These are phyloP conservation scores for Ylistrum balloti DNA, from an alignment of 1,140 invertebrate genomes.

Conservation along the genomic window DNA sequence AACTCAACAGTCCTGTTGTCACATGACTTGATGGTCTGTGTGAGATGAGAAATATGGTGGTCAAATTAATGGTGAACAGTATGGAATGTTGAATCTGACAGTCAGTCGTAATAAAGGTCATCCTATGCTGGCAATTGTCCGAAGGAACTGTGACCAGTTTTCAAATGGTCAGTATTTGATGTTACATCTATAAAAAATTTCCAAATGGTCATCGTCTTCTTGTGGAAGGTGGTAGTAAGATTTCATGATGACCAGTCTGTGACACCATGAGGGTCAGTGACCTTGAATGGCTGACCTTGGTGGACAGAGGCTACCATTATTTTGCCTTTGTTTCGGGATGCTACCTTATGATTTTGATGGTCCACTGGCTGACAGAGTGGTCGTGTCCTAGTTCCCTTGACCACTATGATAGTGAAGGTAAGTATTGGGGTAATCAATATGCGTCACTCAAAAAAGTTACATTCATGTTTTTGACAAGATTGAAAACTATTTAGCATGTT, in stretches of 20 bases:
- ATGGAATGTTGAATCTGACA: background rate
- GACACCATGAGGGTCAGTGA: background rate
- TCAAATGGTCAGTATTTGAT: too few relatives aligned
- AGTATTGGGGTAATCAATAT: background rate
- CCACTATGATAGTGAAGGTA: conserved; percentile 36
- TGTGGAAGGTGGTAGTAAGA: background rate
- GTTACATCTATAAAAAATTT: too few relatives aligned
- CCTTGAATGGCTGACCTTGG: conserved; percentile 1
- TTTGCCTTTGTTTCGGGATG: conserved; percentile 55
- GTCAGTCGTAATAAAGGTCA: too few relatives aligned
- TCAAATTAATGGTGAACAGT: background rate
- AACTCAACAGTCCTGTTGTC: too few relatives aligned
- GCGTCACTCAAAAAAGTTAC: too few relatives aligned
- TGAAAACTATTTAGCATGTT: background rate
- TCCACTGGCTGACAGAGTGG: conserved; percentile 34
- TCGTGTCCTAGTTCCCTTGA: background rate
- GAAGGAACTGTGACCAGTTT: too few relatives aligned
- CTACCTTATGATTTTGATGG: conserved; percentile 47
- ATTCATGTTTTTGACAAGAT: too few relatives aligned
- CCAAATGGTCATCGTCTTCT: background rate
- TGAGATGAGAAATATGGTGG: background rate
- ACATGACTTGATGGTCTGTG: background rate
- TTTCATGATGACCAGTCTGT: background rate
- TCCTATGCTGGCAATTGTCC: too few relatives aligned
- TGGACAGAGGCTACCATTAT: conserved; percentile 48